Base-by-base conservation (phyloP, 2,888 invertebrate genomes). In the Ceriagrion tenellum region DNA sequence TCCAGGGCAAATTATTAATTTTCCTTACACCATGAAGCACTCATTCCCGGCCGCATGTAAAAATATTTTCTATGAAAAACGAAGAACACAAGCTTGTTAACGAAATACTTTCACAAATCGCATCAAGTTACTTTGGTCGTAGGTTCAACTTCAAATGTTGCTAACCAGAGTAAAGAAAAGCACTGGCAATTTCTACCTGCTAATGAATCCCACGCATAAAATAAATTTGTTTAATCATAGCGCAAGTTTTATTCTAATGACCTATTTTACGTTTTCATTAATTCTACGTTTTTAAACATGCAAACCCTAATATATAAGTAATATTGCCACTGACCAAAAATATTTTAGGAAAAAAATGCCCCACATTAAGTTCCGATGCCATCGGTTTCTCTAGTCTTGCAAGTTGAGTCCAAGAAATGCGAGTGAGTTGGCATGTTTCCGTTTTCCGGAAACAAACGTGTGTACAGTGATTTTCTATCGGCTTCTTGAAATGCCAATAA, bases 381-480 rank as follows among this genome's bases (percentile, higher is more conserved):
- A 59, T 56, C 90, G 35, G 56, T 59, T 69, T 93, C 93, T 93
- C 93, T 93, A 93, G 93, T 93, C 93, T 63, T 69, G 13, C 63
- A 93, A 93, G 30, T 81, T 26, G 63, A 69, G 93, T 93, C 93
- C 69, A 26, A 91, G 93, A n/a, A n/a, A 63, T 91, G 91, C n/a
- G 59, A 40, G 69, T 40, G n/a, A 40, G 26, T 93, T 69, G 59
- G 55, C 90, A 59, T 91, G 90, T 91, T 91, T 91, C 63, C 69
- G 26, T 93, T 69, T 93, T 93, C 63, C 13, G 55, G 55, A 89
- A 89, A 81, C 16, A 0, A 81, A 13, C 16, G 81, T 35, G 69
- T 89, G 89, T 89, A 55, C 23, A 89, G 89, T 69, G 40, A 47
- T 93, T 47, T 93, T 63, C 40, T 16, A 69, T 69, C 26, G n/a